Evolutionary conservation across 2,113 vertebrate genomes (phyloP), one percentile per base, ranked within the genome.

Genomic region (Ramphastos sulfuratus): DNA sequence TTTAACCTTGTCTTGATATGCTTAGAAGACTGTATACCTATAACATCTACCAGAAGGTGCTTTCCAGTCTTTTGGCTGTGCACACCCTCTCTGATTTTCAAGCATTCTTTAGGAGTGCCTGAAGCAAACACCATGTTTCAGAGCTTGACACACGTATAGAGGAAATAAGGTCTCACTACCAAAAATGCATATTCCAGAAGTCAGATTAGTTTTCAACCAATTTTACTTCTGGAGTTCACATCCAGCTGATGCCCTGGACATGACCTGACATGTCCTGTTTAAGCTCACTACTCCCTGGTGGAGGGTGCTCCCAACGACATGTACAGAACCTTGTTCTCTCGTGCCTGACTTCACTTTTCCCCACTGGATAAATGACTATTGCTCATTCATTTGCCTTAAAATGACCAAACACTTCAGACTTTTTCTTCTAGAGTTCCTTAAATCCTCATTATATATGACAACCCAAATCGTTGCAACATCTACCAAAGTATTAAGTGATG

Each of bases 231-330:
- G 33, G 20, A 46, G 18, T 5, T 76, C 30, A 23, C 0, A 12
- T n/a, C 6, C 56, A 85, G 39, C 23, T 18, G 31, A 55, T 55
- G 33, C 13, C 44, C 31, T 37, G 52, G 60, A 69, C 5, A 8
- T 0, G 2, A 37, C 63, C 18, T 1, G 12, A 14, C 1, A 0
- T 37, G 44, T 31, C 50, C 23, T 56, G 11, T 50, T 46, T 54
- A 50, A 84, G 24, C 2, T 67, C 63, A 25, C 1, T 31, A 18
- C 23, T 19, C 25, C 4, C 25, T 2, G 1, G 15, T 12, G 20
- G 27, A n/a, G 15, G 1, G 0, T 63, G 65, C 14, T 73, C 24
- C n/a, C 0, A 0, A 7, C 19, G 54, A 31, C 35, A 59, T 1
- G 1, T 0, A 3, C 12, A 55, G 33, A 5, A 21, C 12, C 8